Conservation (phyloP, 2,113 vertebrate genomes). For the Ctenomys sociabilis region DNA sequence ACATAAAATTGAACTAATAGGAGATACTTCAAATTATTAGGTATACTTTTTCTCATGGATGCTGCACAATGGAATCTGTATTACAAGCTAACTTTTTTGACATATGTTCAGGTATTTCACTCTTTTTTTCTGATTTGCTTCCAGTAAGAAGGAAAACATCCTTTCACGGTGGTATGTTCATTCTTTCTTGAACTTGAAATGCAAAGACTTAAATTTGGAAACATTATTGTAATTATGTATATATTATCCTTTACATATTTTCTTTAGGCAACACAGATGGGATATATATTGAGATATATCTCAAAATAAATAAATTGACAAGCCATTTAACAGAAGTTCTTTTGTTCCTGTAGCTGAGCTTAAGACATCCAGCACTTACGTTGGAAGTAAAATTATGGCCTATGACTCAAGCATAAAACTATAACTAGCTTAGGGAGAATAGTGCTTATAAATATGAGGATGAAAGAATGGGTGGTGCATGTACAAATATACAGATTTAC, state of each 20-base stretch:
- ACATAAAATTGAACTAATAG: constrained; percentile 53
- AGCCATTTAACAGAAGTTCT: neutral
- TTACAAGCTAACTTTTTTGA: constrained; percentile 60
- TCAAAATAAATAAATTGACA: neutral
- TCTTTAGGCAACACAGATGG: neutral
- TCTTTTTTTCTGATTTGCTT: constrained; percentile 48
- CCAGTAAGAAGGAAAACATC: neutral
- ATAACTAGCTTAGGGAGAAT: neutral
- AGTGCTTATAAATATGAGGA: neutral
- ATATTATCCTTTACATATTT: neutral
- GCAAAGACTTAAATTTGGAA: constrained; percentile 35
- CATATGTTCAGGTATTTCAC: neutral
- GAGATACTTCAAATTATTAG: constrained; percentile 59
- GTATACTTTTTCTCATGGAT: constrained; percentile 9
- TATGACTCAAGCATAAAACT: neutral
- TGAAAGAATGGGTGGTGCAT: neutral
- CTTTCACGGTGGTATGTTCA: constrained; percentile 21
- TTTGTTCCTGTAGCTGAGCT: neutral
- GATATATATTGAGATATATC: neutral
- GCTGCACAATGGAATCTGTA: neutral
- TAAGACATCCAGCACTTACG: neutral
- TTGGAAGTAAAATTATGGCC: neutral
- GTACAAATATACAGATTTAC: neutral
- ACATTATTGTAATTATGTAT: neutral
- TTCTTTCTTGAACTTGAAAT: neutral